These are phyloP conservation scores for Neodon shergylaensis DNA, from an alignment of 2,113 vertebrate genomes.

Conservation along the genomic window DNA sequence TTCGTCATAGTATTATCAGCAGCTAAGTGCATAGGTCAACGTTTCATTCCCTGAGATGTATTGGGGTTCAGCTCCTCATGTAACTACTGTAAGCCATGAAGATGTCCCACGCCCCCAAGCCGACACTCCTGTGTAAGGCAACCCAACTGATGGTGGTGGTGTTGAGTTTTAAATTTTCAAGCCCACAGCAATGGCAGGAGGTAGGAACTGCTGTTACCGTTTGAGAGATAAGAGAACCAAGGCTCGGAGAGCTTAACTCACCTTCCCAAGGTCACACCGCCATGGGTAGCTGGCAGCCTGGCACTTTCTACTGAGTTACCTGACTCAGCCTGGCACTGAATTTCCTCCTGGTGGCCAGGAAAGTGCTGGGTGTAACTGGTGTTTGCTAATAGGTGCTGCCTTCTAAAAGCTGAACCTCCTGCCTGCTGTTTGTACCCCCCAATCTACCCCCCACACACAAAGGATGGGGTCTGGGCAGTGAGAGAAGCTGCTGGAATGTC, in stretches of 20 bases:
- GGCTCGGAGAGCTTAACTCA: not conserved
- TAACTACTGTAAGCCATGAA: rapidly evolving
- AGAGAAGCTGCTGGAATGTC: not conserved
- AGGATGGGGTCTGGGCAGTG: rapidly evolving
- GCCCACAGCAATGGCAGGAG: rapidly evolving
- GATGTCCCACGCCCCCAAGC: not conserved
- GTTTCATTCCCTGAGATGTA: not conserved
- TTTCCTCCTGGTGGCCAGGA: not conserved
- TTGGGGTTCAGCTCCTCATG: not conserved
- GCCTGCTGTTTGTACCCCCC: not conserved
- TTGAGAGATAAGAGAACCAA: not conserved
- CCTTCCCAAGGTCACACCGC: not conserved
- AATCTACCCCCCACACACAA: not conserved
- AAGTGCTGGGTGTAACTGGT: constrained; percentile 71
- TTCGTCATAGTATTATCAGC: rapidly evolving
- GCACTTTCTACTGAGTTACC: not conserved
- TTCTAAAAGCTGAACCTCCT: constrained; percentile 50
- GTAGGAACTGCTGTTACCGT: not conserved
- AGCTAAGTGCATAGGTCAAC: not conserved
- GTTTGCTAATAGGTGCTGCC: constrained; percentile 90
- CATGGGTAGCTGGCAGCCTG: not conserved
- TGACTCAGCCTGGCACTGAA: not conserved
- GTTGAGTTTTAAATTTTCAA: not conserved
- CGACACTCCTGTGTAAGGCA: not conserved
- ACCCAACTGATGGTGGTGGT: too few relatives aligned